A percentile compares a stretch with the other conserved stretches of the same genome.
Conservation (phyloP, 2,888 invertebrate species). For the Heteromurus nitidus region DNA sequence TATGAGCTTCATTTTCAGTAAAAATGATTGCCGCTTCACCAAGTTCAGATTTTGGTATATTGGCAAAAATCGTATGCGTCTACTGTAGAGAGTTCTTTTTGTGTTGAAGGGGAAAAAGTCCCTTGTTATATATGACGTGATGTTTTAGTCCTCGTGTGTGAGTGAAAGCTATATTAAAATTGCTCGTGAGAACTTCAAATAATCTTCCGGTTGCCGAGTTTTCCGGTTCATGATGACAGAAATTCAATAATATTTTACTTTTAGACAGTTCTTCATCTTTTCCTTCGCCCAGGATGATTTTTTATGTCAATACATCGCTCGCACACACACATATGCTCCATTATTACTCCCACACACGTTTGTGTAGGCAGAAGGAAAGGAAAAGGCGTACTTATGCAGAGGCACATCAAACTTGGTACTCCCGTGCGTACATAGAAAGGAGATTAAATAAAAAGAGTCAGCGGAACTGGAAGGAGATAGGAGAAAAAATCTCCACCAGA, state of each 20-base stretch:
- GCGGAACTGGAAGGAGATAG: neutral
- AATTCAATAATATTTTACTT: slow-evolving; percentile 28
- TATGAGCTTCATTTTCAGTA: too few species aligned
- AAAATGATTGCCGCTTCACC: too few species aligned
- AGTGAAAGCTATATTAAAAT: slow-evolving; percentile 3
- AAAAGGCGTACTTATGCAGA: too few species aligned
- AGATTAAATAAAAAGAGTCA: neutral
- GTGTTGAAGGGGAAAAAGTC: too few species aligned
- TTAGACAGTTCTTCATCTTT: slow-evolving; percentile 28
- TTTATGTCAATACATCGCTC: neutral
- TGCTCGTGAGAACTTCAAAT: slow-evolving; percentile 25
- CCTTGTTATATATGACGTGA: too few species aligned
- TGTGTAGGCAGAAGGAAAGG: neutral
- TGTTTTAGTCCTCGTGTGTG: neutral
- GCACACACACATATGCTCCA: too few species aligned
- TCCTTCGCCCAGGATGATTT: neutral
- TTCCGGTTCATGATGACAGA: slow-evolving; percentile 35
- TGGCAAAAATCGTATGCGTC: too few species aligned
- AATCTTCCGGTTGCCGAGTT: slow-evolving; percentile 20
- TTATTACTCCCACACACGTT: neutral
- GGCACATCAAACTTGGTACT: too few species aligned
- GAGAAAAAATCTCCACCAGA: neutral
- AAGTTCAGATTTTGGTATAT: too few species aligned
- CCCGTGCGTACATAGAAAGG: neutral
- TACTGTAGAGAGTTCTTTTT: too few species aligned